Evolutionary conservation across 1,140 invertebrate species (phyloP).

Genomic region (Cataglyphis hispanica): DNA sequence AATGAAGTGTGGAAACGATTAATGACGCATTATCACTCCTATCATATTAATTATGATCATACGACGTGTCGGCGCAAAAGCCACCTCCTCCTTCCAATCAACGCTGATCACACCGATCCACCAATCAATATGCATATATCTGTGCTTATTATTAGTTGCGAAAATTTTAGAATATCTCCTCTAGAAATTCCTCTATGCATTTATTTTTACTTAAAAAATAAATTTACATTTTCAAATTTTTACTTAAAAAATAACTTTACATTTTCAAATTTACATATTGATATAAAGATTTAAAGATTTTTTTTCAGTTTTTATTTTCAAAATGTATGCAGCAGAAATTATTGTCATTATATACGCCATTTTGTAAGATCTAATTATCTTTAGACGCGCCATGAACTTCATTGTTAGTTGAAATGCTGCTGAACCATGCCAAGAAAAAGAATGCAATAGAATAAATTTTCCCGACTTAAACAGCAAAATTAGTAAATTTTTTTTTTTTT

Average conservation of each 20-base stretch:
- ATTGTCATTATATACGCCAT: constrained; percentile 1
- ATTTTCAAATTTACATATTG: constrained; percentile 5
- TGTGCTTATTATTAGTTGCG: neutral
- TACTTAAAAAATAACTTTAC: neutral
- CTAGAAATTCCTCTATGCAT: neutral
- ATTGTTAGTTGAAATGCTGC: constrained; percentile 17
- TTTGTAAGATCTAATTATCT: constrained; percentile 40
- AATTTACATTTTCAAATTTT: no score
- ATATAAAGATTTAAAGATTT: constrained; percentile 2
- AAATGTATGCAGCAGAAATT: neutral
- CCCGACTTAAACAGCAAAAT: constrained; percentile 19
- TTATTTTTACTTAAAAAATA: neutral
- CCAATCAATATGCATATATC: neutral
- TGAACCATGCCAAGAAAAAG: constrained; percentile 21
- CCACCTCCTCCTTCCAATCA: neutral
- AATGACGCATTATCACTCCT: constrained; percentile 53
- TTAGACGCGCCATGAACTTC: neutral
- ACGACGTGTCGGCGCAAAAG: neutral
- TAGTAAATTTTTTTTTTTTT: neutral
- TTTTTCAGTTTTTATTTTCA: neutral
- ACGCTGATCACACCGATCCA: neutral
- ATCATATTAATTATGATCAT: constrained; percentile 47
- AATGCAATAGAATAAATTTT: constrained; percentile 24
- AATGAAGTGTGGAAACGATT: constrained; percentile 59
- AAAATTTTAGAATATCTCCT: neutral